Conservation (phyloP, 92 coral and sea anemone genomes). For the Actinernus sp. region DNA sequence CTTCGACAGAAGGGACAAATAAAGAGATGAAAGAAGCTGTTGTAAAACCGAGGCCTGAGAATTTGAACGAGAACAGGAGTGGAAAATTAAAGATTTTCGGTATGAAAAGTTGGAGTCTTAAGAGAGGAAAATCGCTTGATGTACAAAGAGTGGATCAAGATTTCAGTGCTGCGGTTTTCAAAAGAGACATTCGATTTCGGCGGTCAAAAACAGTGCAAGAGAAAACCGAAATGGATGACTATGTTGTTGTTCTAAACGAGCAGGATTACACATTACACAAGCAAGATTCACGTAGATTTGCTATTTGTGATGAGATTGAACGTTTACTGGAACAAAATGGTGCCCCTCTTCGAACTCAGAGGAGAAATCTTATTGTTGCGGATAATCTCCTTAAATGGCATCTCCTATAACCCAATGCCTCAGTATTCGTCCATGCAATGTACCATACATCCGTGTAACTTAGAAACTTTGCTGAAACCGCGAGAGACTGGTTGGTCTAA, state of each 20-base stretch:
- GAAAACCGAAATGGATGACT: conserved; percentile 2
- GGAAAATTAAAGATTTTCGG: not conserved
- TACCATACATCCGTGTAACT: no score
- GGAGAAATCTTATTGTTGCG: conserved; percentile 38
- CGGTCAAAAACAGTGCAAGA: not conserved
- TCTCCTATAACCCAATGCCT: conserved; percentile 38
- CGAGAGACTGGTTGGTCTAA: no score
- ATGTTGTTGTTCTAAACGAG: not conserved
- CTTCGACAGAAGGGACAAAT: not conserved
- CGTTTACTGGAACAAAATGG: conserved; percentile 8
- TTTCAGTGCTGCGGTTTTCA: not conserved
- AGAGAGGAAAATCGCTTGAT: conserved; percentile 1
- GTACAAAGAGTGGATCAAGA: not conserved
- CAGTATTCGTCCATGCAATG: no score
- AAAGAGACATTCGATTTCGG: not conserved
- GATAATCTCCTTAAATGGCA: conserved; percentile 53
- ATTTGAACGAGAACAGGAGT: not conserved
- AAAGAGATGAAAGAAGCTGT: not conserved
- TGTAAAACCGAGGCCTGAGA: not conserved
- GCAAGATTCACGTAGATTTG: conserved; percentile 27
- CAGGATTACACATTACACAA: conserved; percentile 13
- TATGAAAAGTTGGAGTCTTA: not conserved
- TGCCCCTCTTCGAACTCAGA: conserved; percentile 22
- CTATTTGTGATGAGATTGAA: conserved; percentile 64
- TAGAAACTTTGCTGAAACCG: no score